Evolutionary conservation across 2,888 invertebrate genomes (phyloP), one percentile per base, ranked within the genome.

Genomic region (Sarcophaga subvicina): DNA sequence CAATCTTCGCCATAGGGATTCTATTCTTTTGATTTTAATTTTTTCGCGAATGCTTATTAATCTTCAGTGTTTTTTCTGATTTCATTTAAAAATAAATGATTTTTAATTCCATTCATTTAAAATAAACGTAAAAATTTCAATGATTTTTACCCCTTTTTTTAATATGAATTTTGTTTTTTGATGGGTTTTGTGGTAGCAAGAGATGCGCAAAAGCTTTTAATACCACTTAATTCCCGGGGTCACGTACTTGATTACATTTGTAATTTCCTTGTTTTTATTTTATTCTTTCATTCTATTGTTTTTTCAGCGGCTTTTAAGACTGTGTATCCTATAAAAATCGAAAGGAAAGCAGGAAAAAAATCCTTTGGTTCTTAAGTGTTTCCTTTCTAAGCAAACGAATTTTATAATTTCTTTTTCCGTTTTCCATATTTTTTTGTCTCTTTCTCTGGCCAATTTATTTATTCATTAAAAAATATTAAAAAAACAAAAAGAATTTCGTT

Each of bases 241-340:
- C 87, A 87, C 87, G 87, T 87, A 87, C 83, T 87, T 84, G 84
- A 87, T 84, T 87, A 84, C 87, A 87, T 81, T 87, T 87, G 60
- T 87, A 84, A 87, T 87, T 81, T 80, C 22, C n/a, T 49, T 49
- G 3, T 66, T 49, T 67, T 76, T 69, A 37, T 69, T 70, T 37
- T 71, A n/a, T 45, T 79, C 49, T 62, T 69, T 49, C 4, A n/a
- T 76, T 27, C 66, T 59, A 2, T 76, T 66, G 6, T 78, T 59
- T 71, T 71, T 59, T n/a, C 59, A 22, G 49, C 66, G 27, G 25
- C 20, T 66, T 6, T 59, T 76, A 75, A 83, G 73, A 60, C 66
- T 67, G 27, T 27, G 10, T 27, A 49, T 76, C 64, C 66, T 62
- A 75, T 81, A 78, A 67, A 11, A 49, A 49, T 14, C 4, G 4